These are phyloP conservation scores for Chrysopa pallens DNA, from an alignment of 1,140 invertebrate genomes.

Conservation along the genomic window DNA sequence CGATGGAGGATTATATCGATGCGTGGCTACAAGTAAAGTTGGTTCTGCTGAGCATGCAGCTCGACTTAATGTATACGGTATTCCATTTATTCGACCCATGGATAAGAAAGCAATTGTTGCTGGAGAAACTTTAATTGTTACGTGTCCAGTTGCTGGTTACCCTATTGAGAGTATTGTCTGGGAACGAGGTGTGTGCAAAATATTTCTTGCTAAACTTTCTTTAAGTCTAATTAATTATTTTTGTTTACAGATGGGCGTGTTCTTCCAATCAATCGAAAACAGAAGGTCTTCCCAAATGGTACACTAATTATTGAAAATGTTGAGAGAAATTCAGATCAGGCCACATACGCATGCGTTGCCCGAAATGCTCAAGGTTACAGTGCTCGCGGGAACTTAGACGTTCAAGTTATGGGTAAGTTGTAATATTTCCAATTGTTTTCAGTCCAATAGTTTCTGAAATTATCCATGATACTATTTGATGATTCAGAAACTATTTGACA, in stretches of 20 bases:
- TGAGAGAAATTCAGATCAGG: conserved; percentile 79
- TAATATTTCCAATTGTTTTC: background rate
- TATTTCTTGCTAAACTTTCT: background rate
- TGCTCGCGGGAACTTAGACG: conserved; percentile 68
- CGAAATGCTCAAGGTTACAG: conserved; percentile 78
- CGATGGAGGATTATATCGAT: conserved; percentile 85
- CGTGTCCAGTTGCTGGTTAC: conserved; percentile 86
- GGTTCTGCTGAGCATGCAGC: conserved; percentile 73
- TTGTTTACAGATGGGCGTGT: conserved; percentile 36
- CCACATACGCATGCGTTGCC: conserved; percentile 86
- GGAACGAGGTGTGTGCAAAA: conserved; percentile 58
- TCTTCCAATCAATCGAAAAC: conserved; percentile 86
- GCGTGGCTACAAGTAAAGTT: conserved; percentile 79
- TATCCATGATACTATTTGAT: no score
- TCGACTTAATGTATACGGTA: conserved; percentile 80
- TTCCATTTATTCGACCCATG: conserved; percentile 78
- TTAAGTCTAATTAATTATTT: background rate
- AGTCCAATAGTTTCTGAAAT: no score
- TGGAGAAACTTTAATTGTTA: conserved; percentile 71
- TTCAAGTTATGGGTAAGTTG: conserved; percentile 89
- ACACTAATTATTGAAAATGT: conserved; percentile 88
- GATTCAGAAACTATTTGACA: no score
- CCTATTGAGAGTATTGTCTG: conserved; percentile 86
- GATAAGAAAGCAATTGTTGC: conserved; percentile 89
- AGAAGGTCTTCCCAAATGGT: conserved; percentile 85